Percentiles rank a stretch among this genome's conserved stretches.
Conservation (phyloP, 92 coral and sea anemone species). For the Umimayanthus kanabou region DNA sequence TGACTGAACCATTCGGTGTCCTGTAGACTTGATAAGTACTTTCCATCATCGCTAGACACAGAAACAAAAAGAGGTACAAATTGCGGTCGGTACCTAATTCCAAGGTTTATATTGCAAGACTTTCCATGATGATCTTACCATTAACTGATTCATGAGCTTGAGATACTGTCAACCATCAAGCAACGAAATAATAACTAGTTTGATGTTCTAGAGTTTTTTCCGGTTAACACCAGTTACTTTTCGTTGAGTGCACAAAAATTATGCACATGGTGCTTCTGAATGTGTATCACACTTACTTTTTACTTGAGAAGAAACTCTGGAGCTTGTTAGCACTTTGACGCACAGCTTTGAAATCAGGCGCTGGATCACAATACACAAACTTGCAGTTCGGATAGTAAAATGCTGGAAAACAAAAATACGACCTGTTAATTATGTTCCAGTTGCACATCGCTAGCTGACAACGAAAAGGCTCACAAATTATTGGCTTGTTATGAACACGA, state of each 20-base stretch:
- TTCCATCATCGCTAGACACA: slow-evolving; percentile 77
- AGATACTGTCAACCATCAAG: too few species aligned
- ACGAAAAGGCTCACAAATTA: not conserved
- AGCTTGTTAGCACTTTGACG: slow-evolving; percentile 86
- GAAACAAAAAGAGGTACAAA: not conserved
- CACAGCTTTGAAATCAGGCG: slow-evolving; percentile 89
- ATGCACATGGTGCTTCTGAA: not conserved
- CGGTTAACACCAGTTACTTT: too few species aligned
- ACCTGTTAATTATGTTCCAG: not conserved
- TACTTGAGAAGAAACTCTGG: slow-evolving; percentile 74
- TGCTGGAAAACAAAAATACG: slow-evolving; percentile 60
- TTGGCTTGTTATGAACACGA: not conserved
- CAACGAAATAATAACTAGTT: too few species aligned
- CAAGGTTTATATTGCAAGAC: not conserved
- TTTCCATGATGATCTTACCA: too few species aligned
- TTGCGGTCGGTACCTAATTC: not conserved
- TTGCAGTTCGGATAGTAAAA: slow-evolving; percentile 91
- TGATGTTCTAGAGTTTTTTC: too few species aligned
- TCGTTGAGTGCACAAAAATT: too few species aligned
- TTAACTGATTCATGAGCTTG: too few species aligned
- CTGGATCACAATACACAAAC: slow-evolving; percentile 81
- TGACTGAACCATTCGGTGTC: slow-evolving; percentile 95
- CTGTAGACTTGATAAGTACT: slow-evolving; percentile 80
- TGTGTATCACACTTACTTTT: slow-evolving; percentile 58
- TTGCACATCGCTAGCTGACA: not conserved